Evolutionary conservation across 2,888 invertebrate genomes (phyloP).

Genomic region (Magallana nippona): DNA sequence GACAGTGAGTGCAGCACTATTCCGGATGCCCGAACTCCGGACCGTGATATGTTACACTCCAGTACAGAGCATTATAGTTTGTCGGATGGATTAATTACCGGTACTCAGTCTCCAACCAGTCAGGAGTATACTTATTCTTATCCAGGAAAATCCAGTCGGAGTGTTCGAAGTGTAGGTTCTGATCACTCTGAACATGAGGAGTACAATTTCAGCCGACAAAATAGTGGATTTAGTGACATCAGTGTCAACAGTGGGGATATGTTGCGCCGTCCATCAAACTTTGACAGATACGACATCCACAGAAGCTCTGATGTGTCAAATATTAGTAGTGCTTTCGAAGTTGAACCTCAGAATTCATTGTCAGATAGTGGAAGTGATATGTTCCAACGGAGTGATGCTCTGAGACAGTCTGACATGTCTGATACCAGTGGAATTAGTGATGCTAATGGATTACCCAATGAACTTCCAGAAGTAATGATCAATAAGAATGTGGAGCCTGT

Average conservation of each 20-base stretch:
- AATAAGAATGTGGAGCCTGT: slow-evolving; percentile 41
- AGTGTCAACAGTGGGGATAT: slow-evolving; percentile 24
- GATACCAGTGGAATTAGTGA: slow-evolving; percentile 62
- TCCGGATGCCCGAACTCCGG: slow-evolving; percentile 47
- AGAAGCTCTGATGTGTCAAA: slow-evolving; percentile 58
- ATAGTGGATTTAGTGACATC: slow-evolving; percentile 42
- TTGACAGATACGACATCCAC: slow-evolving; percentile 53
- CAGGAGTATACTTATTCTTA: slow-evolving; percentile 11
- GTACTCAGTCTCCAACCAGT: slow-evolving; percentile 4
- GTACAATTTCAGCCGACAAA: slow-evolving; percentile 48
- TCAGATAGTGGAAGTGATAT: slow-evolving; percentile 39
- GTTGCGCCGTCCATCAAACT: slow-evolving; percentile 6
- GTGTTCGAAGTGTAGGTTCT: slow-evolving; percentile 2
- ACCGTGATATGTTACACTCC: slow-evolving; percentile 48
- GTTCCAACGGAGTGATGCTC: slow-evolving; percentile 56
- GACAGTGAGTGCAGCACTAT: slow-evolving; percentile 52
- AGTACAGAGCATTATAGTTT: slow-evolving; percentile 41
- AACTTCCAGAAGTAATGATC: slow-evolving; percentile 20
- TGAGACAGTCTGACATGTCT: slow-evolving; percentile 59
- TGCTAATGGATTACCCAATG: slow-evolving; percentile 29
- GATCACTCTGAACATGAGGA: slow-evolving; percentile 40
- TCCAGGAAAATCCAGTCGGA: slow-evolving; percentile 10
- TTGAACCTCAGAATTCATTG: slow-evolving; percentile 23
- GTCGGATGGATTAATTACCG: not conserved
- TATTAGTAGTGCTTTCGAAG: slow-evolving; percentile 55